These are phyloP conservation scores for Tenodera sinensis DNA, from an alignment of 2,888 invertebrate genomes.

Conservation along the genomic window DNA sequence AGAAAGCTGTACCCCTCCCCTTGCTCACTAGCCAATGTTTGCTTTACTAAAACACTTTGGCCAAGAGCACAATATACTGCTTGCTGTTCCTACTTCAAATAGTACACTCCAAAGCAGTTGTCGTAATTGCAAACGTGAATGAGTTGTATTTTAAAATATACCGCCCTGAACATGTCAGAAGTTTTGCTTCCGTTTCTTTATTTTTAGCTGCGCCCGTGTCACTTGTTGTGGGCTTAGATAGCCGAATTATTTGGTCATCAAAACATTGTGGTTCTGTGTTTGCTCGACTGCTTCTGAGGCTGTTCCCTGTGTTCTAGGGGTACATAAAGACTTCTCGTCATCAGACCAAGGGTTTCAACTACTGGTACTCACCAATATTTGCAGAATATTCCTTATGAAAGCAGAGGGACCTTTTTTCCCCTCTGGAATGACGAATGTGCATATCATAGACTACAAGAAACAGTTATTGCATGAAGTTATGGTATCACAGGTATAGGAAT, in stretches of 20 bases:
- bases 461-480: too few relatives aligned
- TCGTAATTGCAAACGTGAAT: not conserved
- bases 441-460: too few relatives aligned
- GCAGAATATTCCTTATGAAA: too few relatives aligned
- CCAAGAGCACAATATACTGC: not conserved
- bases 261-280: too few relatives aligned
- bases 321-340: too few relatives aligned
- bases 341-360: too few relatives aligned
- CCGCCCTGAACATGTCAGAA: not conserved
- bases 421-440: too few relatives aligned
- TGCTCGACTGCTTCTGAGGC: too few relatives aligned
- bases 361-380: too few relatives aligned
- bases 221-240: not conserved
- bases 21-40: not conserved
- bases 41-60: slow-evolving; percentile 23
- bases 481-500: too few relatives aligned
- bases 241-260: not conserved
- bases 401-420: too few relatives aligned
- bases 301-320: too few relatives aligned
- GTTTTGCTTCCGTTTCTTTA: not conserved
- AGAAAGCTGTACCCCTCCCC: not conserved
- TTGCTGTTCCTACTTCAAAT: not conserved
- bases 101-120: not conserved
- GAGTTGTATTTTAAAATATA: not conserved
- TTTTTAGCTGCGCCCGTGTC: not conserved